phyloP scores from a whole-genome alignment of 2,113 vertebrate species.

The Amblyornis subalaris region DNA sequence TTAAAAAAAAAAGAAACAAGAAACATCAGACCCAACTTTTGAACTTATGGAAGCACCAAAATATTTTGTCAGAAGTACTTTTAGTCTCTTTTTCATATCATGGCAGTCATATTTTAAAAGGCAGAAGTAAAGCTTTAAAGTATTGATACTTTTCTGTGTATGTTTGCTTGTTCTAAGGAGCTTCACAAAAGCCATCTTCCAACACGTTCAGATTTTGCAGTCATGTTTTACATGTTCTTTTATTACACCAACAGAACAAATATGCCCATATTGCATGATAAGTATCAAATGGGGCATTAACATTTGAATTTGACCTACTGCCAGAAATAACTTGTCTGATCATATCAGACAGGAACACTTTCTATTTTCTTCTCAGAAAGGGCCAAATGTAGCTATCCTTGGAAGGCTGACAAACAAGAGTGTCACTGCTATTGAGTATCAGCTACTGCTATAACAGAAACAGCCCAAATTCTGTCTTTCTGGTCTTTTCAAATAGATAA shows the following conservation, averaged over 20 bases:
- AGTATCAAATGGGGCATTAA: neutral
- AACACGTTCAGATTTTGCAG: neutral
- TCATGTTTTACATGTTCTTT: neutral
- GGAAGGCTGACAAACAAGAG: neutral
- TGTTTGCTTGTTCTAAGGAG: neutral
- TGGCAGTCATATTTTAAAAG: neutral
- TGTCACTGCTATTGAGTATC: neutral
- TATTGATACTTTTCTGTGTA: neutral
- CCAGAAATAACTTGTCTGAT: neutral
- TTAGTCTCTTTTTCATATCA: neutral
- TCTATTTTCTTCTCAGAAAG: neutral
- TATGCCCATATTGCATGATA: neutral
- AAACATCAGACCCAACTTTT: neutral
- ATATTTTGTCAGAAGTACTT: neutral
- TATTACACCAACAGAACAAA: neutral
- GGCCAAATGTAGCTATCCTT: neutral
- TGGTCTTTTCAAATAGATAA: neutral
- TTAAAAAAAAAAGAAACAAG: neutral
- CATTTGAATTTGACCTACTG: neutral
- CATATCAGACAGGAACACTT: neutral
- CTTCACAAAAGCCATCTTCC: neutral
- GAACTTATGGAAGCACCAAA: neutral
- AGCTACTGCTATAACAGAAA: neutral
- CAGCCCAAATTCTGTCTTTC: neutral
- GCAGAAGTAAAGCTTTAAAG: neutral